Evolutionary conservation across 2,797 vertebrate genomes (phyloP).

Genomic region (Tokudaia muenninki): DNA sequence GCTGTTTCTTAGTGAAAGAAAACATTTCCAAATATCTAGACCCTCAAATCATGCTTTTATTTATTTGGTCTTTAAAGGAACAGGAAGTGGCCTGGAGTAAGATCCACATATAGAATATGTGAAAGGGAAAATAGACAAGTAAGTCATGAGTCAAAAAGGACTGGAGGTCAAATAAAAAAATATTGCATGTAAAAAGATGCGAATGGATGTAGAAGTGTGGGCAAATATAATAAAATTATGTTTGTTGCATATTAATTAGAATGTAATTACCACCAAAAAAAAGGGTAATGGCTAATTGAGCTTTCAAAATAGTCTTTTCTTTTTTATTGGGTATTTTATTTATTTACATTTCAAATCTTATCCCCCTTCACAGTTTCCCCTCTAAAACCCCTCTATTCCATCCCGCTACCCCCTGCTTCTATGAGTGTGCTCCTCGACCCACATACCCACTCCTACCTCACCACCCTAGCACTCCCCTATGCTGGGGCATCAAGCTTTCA

Average conservation of each 20-base stretch:
- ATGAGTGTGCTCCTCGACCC: too few species aligned
- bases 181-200: neutral
- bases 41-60: neutral
- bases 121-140: neutral
- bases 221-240: neutral
- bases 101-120: neutral
- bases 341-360: too few species aligned
- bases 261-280: neutral
- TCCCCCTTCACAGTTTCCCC: too few species aligned
- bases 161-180: neutral
- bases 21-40: neutral
- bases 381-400: too few species aligned
- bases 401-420: too few species aligned
- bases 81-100: neutral
- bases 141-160: neutral
- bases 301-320: neutral
- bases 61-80: neutral
- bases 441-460: too few species aligned
- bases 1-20: neutral
- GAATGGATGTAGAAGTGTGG: neutral
- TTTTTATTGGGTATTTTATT: too few species aligned
- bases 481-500: too few species aligned
- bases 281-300: neutral
- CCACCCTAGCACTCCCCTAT: too few species aligned
- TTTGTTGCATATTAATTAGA: neutral